These are phyloP conservation scores for Mamestra configurata DNA, from an alignment of 1,140 invertebrate genomes.

Conservation along the genomic window DNA sequence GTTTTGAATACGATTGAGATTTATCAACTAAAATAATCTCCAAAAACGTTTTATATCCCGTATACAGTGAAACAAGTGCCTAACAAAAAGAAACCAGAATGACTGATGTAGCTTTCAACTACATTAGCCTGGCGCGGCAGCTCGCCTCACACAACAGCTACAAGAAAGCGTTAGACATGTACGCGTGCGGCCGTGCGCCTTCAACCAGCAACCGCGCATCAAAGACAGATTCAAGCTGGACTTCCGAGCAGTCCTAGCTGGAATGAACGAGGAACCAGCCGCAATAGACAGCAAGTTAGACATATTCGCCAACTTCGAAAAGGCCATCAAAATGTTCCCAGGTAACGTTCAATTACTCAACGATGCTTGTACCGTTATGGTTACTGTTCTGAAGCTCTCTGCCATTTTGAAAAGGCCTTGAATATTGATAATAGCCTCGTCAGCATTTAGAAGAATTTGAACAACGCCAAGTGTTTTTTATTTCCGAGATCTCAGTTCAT, in stretches of 20 bases:
- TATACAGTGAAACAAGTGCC: no score
- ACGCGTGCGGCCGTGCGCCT: background rate
- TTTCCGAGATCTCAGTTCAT: conserved; percentile 22
- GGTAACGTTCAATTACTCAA: background rate
- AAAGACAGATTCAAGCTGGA: background rate
- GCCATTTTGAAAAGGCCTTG: conserved; percentile 21
- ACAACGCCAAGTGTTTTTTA: conserved; percentile 9
- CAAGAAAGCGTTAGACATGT: background rate
- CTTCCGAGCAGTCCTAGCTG: background rate
- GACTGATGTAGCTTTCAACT: background rate
- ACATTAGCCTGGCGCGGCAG: background rate
- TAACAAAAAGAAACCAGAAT: no score
- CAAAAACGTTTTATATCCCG: no score
- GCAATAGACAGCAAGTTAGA: background rate
- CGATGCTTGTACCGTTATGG: background rate
- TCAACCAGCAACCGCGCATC: conserved; percentile 7
- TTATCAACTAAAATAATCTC: no score
- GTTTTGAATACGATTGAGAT: no score
- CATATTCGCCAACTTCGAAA: conserved; percentile 10
- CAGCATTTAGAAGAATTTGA: conserved; percentile 23
- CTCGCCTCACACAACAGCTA: background rate
- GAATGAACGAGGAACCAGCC: background rate
- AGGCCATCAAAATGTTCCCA: conserved; percentile 4
- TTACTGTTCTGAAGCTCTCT: conserved; percentile 18
- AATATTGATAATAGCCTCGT: conserved; percentile 17